Evolutionary conservation across 2,797 vertebrate species (phyloP), one percentile per base, ranked within the genome.

Genomic region (Schizopygopsis malacanthus): DNA sequence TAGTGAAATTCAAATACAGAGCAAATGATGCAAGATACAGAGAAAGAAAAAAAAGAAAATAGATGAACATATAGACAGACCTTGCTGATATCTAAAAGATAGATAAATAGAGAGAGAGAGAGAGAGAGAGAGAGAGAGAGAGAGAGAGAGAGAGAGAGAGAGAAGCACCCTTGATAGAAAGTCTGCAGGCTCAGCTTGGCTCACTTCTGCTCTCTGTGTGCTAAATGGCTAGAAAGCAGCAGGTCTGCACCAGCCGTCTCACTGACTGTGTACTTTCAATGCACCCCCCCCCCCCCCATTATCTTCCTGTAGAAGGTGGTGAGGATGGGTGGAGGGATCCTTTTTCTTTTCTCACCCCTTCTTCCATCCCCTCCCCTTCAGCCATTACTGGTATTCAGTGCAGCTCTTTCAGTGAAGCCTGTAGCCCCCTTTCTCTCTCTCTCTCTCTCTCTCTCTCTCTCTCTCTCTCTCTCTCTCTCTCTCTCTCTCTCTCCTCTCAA

Each of bases 201-300:
- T 79, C 16, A 70, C 61, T 70, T 79, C 50, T 69, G 50, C 85
- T 83, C 69, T 88, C 82, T 82, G 33, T 88, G 82, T 56, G 71
- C 80, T 83, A 85, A 89, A 88, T 70, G 37, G 54, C 79, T 77
- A 63, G 70, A 89, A 85, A 88, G 86, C 86, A 67, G 79, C 83
- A 77, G 85, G 70, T 59, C 72, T 87, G 82, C 86, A 87, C 73
- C 70, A 82, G 70, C 70, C 69, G 45, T 72, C 87, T 79, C 72
- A 85, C 88, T 83, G 87, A 87, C 85, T 65, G 82, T 73, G 86
- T 86, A 89, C 71, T 89, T 88, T 87, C 71, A 82, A 65, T 87
- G 54, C 84, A 83, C 78, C 78, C 75, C 88, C 47, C 71, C 84
- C 61, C 43, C 47, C 61, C 43, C 47, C 63, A 85, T 75, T 70